Evolutionary conservation across 64 coral and sea anemone species (phyloP), one percentile per base, ranked within the genome.

Genomic region (Montipora cactus): DNA sequence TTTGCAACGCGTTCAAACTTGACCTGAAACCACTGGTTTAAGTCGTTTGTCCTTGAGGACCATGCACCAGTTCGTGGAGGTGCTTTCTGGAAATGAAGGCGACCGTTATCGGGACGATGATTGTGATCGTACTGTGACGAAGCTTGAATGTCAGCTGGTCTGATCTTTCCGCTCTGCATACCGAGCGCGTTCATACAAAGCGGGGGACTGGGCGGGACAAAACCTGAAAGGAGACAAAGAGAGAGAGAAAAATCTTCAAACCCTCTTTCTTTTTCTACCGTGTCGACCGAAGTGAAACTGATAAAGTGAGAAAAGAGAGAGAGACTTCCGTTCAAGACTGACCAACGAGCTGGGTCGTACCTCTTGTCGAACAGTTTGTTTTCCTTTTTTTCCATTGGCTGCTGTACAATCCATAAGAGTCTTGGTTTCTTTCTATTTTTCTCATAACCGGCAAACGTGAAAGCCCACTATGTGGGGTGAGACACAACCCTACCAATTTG

Each of bases 31-130:
- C 83, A 93, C 52, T 93, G 91, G 21, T 93, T n/a, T 18, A 12
- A 19, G 21, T 93, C 66, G 19, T 67, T 87, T n/a, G 61, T 51
- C 47, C 49, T 75, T 4, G 82, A 83, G 28, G 72, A 87, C 91
- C 91, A 93, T 5, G 74, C 74, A 23, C 91, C 91, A 0, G 21
- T 52, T 58, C 47, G 59, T 53, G 59, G 20, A 18, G 83, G 75
- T 48, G 45, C 70, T 62, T 79, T 93, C 50, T 93, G 81, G 46
- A 87, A 87, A 55, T 93, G 81, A 16, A 93, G 91, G 7, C 91
- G 76, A 9, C 73, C 91, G 25, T 93, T 78, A 13, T 79, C 74
- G 44, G 83, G 53, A 8, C 83, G 22, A 59, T 93, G 74, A 18
- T 88, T 70, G 16, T 47, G 10, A 20, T 87, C 74, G 37, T 20